phyloP scores from a whole-genome alignment of 1,140 invertebrate species.

The Paraescarpia echinospica region DNA sequence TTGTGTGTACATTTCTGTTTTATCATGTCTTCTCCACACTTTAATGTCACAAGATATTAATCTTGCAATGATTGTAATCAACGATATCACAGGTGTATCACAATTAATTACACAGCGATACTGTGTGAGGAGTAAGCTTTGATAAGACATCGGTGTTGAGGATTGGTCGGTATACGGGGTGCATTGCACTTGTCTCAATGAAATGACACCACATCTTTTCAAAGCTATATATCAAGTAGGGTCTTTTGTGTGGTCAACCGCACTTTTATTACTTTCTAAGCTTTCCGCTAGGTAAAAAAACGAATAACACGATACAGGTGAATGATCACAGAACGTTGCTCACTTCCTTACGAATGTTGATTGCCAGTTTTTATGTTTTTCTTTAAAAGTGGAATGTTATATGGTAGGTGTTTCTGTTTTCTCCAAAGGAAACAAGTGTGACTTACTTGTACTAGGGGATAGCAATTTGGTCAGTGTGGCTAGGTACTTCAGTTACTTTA shows the following conservation, averaged over 20 bases:
- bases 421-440: not conserved
- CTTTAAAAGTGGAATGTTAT: not conserved
- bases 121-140: not conserved
- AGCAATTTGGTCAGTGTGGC: too few species aligned
- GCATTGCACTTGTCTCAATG: not conserved
- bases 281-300: not conserved
- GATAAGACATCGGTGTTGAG: not conserved
- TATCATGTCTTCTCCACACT: not conserved
- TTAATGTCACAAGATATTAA: not conserved
- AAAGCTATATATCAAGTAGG: not conserved
- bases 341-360: not conserved
- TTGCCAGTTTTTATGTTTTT: not conserved
- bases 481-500: too few species aligned
- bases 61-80: not conserved
- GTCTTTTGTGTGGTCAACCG: not conserved
- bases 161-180: not conserved
- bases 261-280: not conserved
- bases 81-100: not conserved
- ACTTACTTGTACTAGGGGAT: not conserved
- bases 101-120: conserved; percentile 1
- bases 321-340: not conserved
- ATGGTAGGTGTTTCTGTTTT: not conserved
- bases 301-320: not conserved
- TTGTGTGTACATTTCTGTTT: not conserved
- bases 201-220: not conserved